Conservation (phyloP, 2,888 invertebrate genomes). For the Noctua janthina region DNA sequence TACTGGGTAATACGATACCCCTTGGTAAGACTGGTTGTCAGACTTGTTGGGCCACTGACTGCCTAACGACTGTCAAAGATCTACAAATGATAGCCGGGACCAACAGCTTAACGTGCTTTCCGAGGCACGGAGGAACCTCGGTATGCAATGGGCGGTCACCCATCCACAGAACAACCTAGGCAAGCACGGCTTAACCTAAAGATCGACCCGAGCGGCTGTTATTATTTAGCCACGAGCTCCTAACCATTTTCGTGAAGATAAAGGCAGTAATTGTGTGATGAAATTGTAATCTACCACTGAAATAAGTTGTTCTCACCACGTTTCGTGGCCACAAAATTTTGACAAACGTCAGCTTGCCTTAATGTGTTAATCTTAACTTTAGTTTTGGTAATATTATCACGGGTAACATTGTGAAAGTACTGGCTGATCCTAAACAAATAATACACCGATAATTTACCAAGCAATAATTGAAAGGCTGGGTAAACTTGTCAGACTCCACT, state of each 20-base stretch:
- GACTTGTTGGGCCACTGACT: too few relatives aligned
- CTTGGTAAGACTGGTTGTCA: too few relatives aligned
- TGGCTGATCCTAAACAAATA: slow-evolving; percentile 32
- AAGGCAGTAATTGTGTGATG: background rate
- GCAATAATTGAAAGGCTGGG: slow-evolving; percentile 13
- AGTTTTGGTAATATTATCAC: background rate
- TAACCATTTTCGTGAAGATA: background rate
- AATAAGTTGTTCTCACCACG: background rate
- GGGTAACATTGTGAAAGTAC: background rate
- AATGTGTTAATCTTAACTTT: slow-evolving; percentile 24
- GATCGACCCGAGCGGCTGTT: too few relatives aligned
- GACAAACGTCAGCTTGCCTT: background rate
- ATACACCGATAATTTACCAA: slow-evolving; percentile 1
- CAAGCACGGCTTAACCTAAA: too few relatives aligned
- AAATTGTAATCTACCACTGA: background rate
- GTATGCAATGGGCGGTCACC: too few relatives aligned
- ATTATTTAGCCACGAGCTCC: too few relatives aligned
- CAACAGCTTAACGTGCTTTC: too few relatives aligned
- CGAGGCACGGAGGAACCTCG: too few relatives aligned
- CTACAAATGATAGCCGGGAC: too few relatives aligned
- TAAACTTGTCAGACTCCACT: slow-evolving; percentile 14
- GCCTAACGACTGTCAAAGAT: too few relatives aligned
- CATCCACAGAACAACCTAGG: too few relatives aligned
- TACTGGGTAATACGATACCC: too few relatives aligned
- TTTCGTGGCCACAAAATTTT: slow-evolving; percentile 18